Percentiles rank a stretch among this genome's conserved stretches.
Evolutionary conservation across 2,113 vertebrate genomes (phyloP).

Genomic region (Sebastes schlegelii): DNA sequence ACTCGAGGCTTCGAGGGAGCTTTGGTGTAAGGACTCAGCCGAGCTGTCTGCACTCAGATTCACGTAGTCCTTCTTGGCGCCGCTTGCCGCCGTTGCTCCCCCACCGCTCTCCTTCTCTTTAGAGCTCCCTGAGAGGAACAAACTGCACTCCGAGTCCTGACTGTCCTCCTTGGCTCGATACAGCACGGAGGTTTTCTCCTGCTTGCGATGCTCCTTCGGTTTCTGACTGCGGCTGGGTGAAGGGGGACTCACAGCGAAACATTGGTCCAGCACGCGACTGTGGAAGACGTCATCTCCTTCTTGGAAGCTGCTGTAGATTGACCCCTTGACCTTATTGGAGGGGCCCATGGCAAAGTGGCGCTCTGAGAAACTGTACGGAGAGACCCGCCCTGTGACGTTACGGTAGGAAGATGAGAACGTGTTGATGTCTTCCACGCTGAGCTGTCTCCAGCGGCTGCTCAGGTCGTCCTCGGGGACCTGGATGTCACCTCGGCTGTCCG

Average conservation of each 20-base stretch:
- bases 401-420: constrained; percentile 86
- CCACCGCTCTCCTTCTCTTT: constrained; percentile 84
- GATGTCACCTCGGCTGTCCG: constrained; percentile 56
- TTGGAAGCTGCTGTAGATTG: constrained; percentile 91
- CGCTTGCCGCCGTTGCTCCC: constrained; percentile 29
- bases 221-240: constrained; percentile 80
- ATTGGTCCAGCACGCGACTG: constrained; percentile 86
- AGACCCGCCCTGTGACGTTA: constrained; percentile 81
- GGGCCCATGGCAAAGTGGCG: constrained; percentile 86
- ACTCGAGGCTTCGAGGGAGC: constrained; percentile 89
- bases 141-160: constrained; percentile 87
- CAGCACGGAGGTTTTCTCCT: constrained; percentile 83
- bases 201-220: constrained; percentile 83
- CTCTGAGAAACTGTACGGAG: constrained; percentile 90
- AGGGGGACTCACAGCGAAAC: constrained; percentile 83
- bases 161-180: constrained; percentile 86
- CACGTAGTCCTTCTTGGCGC: constrained; percentile 85
- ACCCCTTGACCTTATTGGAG: constrained; percentile 84
- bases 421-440: constrained; percentile 93
- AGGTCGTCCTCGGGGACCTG: constrained; percentile 86
- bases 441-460: constrained; percentile 88
- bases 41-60: constrained; percentile 90
- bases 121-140: constrained; percentile 88
- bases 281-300: constrained; percentile 92
- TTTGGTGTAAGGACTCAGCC: constrained; percentile 89